These are phyloP conservation scores for Hycleus phaleratus DNA, from an alignment of 1,140 invertebrate species.

Conservation along the genomic window DNA sequence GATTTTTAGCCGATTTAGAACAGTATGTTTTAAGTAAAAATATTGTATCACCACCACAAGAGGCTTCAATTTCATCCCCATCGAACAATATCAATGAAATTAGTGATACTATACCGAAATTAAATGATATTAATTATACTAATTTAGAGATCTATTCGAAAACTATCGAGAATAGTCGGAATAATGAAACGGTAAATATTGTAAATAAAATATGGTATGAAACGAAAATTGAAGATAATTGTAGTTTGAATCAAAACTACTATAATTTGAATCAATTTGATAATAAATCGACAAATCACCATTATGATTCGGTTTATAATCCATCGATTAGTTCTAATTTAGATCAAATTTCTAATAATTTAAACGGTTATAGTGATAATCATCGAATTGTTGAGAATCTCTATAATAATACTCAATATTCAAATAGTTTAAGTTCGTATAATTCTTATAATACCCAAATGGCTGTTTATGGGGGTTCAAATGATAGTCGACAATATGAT, in stretches of 20 bases:
- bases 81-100: too few relatives aligned
- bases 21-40: neutral
- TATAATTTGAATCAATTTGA: slow-evolving; percentile 24
- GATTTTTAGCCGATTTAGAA: neutral
- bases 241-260: slow-evolving; percentile 17
- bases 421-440: slow-evolving; percentile 6
- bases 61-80: slow-evolving; percentile 10
- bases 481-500: slow-evolving; percentile 31
- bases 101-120: neutral
- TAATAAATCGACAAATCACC: slow-evolving; percentile 18
- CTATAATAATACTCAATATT: slow-evolving; percentile 34
- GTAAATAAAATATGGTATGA: slow-evolving; percentile 46
- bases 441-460: slow-evolving; percentile 6
- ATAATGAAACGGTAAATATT: slow-evolving; percentile 36
- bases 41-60: slow-evolving; percentile 17
- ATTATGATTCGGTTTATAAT: slow-evolving; percentile 2
- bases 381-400: slow-evolving; percentile 23
- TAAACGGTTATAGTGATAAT: slow-evolving; percentile 6
- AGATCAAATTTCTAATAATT: neutral
- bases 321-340: neutral
- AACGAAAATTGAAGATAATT: slow-evolving; percentile 20
- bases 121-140: slow-evolving; percentile 19
- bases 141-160: slow-evolving; percentile 24
- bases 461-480: slow-evolving; percentile 1
- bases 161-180: slow-evolving; percentile 3